Conservation (phyloP, 2,797 vertebrate species). For the Danio choprae region DNA sequence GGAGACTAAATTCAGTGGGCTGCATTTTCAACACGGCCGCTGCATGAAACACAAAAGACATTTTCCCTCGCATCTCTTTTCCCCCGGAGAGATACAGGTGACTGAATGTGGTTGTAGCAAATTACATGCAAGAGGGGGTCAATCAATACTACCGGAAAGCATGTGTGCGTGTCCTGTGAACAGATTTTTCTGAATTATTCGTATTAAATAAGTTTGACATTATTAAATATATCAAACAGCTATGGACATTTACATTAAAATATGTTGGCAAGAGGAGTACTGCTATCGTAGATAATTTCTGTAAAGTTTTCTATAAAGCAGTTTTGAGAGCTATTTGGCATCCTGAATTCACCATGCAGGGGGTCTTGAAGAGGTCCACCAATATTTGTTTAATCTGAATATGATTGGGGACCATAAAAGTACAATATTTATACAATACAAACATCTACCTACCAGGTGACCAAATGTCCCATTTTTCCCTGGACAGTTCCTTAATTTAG, state of each 20-base stretch:
- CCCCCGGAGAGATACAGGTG: slow-evolving; percentile 12
- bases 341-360: too few species aligned
- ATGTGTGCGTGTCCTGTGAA: not conserved
- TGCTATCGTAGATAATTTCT: not conserved
- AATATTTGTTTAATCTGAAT: not conserved
- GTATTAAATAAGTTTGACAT: not conserved
- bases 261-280: too few species aligned
- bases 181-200: not conserved
- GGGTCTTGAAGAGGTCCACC: not conserved
- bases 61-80: slow-evolving; percentile 1
- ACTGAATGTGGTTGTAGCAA: slow-evolving; percentile 17
- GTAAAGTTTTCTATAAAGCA: not conserved
- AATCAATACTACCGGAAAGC: not conserved
- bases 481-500: too few species aligned
- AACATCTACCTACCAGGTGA: too few species aligned
- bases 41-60: slow-evolving; percentile 39
- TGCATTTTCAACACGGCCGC: slow-evolving; percentile 21
- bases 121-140: slow-evolving; percentile 11
- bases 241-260: not conserved
- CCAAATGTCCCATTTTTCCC: too few species aligned
- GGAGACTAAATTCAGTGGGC: slow-evolving; percentile 16
- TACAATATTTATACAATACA: too few species aligned
- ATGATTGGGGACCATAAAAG: not conserved
- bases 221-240: not conserved
- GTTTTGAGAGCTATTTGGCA: not conserved